Percentiles rank a stretch among this genome's conserved stretches.
These are phyloP conservation scores for Tiliacea citrago DNA, from an alignment of 2,888 invertebrate genomes.

Conservation along the genomic window DNA sequence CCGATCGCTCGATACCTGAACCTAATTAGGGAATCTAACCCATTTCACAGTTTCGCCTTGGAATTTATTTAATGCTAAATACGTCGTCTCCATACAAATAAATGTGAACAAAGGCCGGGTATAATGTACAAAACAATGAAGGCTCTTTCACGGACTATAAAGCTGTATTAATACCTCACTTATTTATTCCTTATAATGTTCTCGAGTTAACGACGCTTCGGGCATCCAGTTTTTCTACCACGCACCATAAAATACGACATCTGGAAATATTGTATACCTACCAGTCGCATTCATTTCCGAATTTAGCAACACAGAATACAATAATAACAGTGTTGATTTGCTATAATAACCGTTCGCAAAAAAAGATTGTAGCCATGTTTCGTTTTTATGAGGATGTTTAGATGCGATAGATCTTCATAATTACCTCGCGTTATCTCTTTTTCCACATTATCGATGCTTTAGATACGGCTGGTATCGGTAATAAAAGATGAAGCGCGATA, in stretches of 20 bases:
- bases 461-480: constrained; percentile 72
- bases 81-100: constrained; percentile 74
- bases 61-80: constrained; percentile 77
- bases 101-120: constrained; percentile 77
- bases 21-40: constrained; percentile 58
- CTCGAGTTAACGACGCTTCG: constrained; percentile 88
- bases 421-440: constrained; percentile 68
- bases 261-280: constrained; percentile 77
- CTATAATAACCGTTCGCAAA: constrained; percentile 66
- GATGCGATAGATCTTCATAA: constrained; percentile 62
- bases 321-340: constrained; percentile 71
- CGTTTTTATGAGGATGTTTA: constrained; percentile 59
- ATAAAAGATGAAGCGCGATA: constrained; percentile 78
- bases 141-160: constrained; percentile 89
- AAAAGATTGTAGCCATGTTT: constrained; percentile 57
- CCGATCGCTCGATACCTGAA: constrained; percentile 27
- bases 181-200: constrained; percentile 90
- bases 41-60: constrained; percentile 67
- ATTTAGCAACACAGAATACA: constrained; percentile 79
- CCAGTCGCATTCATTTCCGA: constrained; percentile 79
- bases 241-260: constrained; percentile 87
- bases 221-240: constrained; percentile 86
- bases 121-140: constrained; percentile 83
- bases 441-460: constrained; percentile 73
- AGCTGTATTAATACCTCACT: constrained; percentile 87